Evolutionary conservation across 2,888 invertebrate species (phyloP), one percentile per base, ranked within the genome.

Genomic region (Troilus luridus): DNA sequence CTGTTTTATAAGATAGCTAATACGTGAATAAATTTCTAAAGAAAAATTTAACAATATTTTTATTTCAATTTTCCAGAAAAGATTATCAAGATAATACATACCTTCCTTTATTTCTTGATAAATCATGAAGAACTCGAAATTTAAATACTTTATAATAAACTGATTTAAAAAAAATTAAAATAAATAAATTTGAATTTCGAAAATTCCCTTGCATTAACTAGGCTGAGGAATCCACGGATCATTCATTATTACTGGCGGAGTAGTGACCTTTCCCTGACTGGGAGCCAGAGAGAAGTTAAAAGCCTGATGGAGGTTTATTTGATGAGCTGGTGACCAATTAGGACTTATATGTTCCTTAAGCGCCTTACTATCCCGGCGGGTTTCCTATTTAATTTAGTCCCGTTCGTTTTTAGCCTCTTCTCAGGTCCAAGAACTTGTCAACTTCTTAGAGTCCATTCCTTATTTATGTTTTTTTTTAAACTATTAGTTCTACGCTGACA

Each of bases 321-420:
- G 81, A 81, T 54, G 81, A 81, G 81, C 14, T 7, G 54, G 54
- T 54, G 54, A 21, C 81, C 81, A 81, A 81, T 81, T 81, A 81
- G 81, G 54, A 56, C 81, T 81, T 81, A 81, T 54, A 81, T 81
- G 81, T 81, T 81, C 54, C 54, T 54, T 81, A 41, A 81, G 81
- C 81, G 41, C 54, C 27, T 54, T 81, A 41, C 41, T 54, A 81
- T 81, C 81, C 54, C 21, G 81, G 6, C 67, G 24, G 24, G 24
- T 67, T 27, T 67, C 12, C 67, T 67, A 24, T 67, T 64, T n/a
- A 64, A 64, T 67, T 64, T n/a, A 64, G n/a, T n/a, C n/a, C 10
- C 3, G 11, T 24, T 24, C 67, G 67, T 67, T 67, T 67, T 67
- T 67, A 67, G 12, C 5, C 24, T 17, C 24, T 24, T 14, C 24